These are phyloP conservation scores for Galeruca laticollis DNA, from an alignment of 2,888 invertebrate genomes.

Conservation along the genomic window DNA sequence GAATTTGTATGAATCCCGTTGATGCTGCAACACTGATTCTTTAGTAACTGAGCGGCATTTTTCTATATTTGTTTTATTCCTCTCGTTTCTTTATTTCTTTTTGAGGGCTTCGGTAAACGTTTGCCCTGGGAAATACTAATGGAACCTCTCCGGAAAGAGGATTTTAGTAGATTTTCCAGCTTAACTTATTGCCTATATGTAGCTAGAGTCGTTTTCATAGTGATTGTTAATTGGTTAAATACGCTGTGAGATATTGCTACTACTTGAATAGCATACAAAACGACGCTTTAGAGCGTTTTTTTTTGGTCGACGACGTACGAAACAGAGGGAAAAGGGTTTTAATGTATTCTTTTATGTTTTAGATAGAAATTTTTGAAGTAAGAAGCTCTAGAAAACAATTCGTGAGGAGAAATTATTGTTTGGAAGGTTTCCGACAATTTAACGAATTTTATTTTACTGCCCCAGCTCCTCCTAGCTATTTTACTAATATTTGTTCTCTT, in stretches of 20 bases:
- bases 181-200: not conserved
- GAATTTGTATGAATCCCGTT: too few species aligned
- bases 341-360: too few species aligned
- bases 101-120: not conserved
- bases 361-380: too few species aligned
- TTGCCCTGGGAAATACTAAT: not conserved
- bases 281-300: too few species aligned
- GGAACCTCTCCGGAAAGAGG: not conserved
- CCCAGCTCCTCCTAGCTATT: too few species aligned
- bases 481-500: too few species aligned
- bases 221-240: not conserved
- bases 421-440: too few species aligned
- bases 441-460: too few species aligned
- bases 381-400: too few species aligned
- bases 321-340: too few species aligned
- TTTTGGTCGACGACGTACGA: too few species aligned
- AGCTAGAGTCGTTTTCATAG: not conserved
- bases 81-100: not conserved
- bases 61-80: not conserved
- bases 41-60: not conserved
- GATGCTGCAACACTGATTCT: not conserved
- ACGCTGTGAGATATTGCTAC: not conserved
- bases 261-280: not conserved
- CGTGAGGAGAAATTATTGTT: too few species aligned
- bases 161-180: constrained; percentile 11